Base-by-base conservation (phyloP, 2,113 vertebrate species). In the Ophthalmolycus amberensis region DNA sequence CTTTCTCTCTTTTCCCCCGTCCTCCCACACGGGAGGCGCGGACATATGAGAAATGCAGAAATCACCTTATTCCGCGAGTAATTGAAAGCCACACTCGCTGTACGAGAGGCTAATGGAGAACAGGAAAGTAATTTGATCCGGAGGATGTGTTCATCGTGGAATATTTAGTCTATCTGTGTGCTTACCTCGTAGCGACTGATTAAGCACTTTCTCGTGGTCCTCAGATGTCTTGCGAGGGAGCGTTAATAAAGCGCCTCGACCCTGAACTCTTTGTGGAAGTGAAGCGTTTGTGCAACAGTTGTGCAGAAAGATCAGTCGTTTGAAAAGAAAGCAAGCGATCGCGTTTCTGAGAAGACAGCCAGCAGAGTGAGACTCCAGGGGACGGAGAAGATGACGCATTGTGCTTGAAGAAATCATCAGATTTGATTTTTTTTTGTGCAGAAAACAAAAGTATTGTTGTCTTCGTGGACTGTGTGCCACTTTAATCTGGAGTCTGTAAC, bases 31-130 rank as follows among this genome's bases (percentile, higher is more conserved):
- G 42, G 34, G 9, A n/a, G 16, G 20, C 54, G 7, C 9, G 66
- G 83, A 79, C 88, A 68, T 60, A 80, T 66, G 77, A 89, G 76
- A 88, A 68, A 88, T 25, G 70, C 52, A 81, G 50, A 83, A 90
- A 87, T 71, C 84, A 70, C 80, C 85, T 83, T 79, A 72, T 89
- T 82, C 74, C 2, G 29, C 60, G 3, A 22, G 73, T 85, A 86
- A 91, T 87, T 83, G 78, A 90, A 87, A 88, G 85, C 72, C 86
- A 69, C 82, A 12, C 84, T 75, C 14, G 79, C 60, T 34, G 84
- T 69, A 63, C 40, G 84, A 84, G 83, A 58, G 74, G 71, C 82
- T 87, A 42, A 85, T 81, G 75, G 75, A 86, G 80, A 85, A 90
- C 66, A 71, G 29, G 11, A 38, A 86, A 25, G 68, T 83, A 58